Evolutionary conservation across 2,797 vertebrate species (phyloP).

Genomic region (Sebastes vulpes): DNA sequence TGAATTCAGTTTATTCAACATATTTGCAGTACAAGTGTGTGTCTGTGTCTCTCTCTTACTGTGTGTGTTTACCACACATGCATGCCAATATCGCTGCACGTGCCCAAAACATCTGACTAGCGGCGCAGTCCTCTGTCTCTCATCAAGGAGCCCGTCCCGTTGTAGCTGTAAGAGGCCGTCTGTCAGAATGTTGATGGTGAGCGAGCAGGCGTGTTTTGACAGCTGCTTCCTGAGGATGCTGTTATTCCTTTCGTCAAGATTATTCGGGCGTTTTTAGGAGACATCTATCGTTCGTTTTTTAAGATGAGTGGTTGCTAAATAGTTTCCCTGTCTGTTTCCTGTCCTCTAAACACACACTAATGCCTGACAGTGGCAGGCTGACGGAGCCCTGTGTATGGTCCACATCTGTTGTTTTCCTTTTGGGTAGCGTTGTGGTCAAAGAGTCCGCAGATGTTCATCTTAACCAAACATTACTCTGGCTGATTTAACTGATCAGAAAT

Average conservation of each 20-base stretch:
- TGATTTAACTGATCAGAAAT: not conserved
- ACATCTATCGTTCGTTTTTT: not conserved
- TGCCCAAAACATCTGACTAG: conserved; percentile 33
- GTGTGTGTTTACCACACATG: not conserved
- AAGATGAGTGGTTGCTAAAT: conserved; percentile 6
- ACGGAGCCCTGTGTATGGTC: not conserved
- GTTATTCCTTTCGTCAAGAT: conserved; percentile 9
- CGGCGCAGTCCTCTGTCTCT: not conserved
- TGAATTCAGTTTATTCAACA: not conserved
- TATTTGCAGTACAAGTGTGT: not conserved
- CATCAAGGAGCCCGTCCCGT: conserved; percentile 17
- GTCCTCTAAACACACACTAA: not conserved
- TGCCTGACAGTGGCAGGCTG: not conserved
- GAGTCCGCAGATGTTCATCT: not conserved
- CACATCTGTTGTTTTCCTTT: not conserved
- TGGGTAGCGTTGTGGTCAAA: not conserved
- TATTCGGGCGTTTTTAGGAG: conserved; percentile 11
- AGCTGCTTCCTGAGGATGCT: conserved; percentile 52
- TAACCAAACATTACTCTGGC: not conserved
- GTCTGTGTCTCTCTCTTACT: not conserved
- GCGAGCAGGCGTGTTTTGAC: conserved; percentile 32
- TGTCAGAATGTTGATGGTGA: conserved; percentile 29
- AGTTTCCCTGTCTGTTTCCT: conserved; percentile 27
- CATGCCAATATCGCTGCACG: conserved; percentile 17
- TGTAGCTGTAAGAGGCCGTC: conserved; percentile 16